phyloP scores from a whole-genome alignment of 2,113 vertebrate genomes.

The Calyptommatus sinebrachiatus region DNA sequence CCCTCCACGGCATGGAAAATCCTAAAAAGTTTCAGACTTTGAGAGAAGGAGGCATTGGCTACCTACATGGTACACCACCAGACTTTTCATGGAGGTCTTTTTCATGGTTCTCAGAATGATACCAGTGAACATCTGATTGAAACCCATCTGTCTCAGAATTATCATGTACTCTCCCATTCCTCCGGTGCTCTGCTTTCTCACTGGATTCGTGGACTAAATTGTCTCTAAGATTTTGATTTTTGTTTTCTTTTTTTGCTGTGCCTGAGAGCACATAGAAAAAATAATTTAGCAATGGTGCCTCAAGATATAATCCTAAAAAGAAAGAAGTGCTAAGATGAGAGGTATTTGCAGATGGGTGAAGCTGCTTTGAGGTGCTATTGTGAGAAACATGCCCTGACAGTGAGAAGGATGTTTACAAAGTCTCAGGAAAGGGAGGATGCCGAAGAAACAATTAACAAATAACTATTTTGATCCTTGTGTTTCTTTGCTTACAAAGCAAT shows the following conservation, averaged over 20 bases:
- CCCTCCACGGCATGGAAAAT: no score
- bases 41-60: no score
- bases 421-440: neutral
- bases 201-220: neutral
- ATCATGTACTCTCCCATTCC: no score
- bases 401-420: neutral
- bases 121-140: neutral
- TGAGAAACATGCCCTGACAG: neutral
- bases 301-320: neutral
- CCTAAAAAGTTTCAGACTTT: no score
- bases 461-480: constrained; percentile 17
- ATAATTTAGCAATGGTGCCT: neutral
- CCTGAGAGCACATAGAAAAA: neutral
- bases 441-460: constrained; percentile 34
- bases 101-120: no score
- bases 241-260: neutral
- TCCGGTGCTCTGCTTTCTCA: neutral
- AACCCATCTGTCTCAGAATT: neutral
- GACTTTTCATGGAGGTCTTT: no score
- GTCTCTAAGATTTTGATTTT: no score
- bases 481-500: constrained; percentile 36
- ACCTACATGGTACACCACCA: no score
- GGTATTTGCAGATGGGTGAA: constrained; percentile 10
- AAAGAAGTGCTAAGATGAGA: neutral
- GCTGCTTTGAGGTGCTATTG: constrained; percentile 10